A percentile compares a stretch with the other conserved stretches of the same genome.
phyloP scores from a whole-genome alignment of 2,888 invertebrate species.

The Lepidonotus clava region DNA sequence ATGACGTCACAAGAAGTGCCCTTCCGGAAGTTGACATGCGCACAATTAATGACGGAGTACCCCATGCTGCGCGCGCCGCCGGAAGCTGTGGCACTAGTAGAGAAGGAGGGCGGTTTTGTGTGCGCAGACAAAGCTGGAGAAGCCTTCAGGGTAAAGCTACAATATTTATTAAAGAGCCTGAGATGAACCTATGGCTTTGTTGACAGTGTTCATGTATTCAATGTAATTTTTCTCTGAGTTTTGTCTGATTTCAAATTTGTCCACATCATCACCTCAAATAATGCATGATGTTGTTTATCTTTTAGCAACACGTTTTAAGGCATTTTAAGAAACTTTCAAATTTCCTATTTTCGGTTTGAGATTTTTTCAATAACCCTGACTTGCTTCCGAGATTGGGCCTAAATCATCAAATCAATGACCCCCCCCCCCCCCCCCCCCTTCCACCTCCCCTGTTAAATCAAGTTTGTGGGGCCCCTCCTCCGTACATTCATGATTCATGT shows the following conservation, averaged over 20 bases:
- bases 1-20: neutral
- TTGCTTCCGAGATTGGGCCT: too few species aligned
- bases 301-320: too few species aligned
- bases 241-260: neutral
- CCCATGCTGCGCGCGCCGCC: constrained; percentile 18
- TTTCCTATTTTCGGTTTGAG: too few species aligned
- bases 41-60: constrained; percentile 23
- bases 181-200: too few species aligned
- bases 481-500: too few species aligned
- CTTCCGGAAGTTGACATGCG: neutral
- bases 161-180: too few species aligned
- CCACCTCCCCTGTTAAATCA: too few species aligned
- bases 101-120: constrained; percentile 5
- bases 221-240: neutral
- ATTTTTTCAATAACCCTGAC: too few species aligned
- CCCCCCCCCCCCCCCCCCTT: too few species aligned
- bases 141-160: constrained; percentile 34
- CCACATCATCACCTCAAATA: neutral
- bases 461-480: too few species aligned
- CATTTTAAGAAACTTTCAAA: too few species aligned
- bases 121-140: neutral
- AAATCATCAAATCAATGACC: too few species aligned
- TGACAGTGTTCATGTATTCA: neutral
- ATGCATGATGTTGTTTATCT: neutral
- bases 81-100: neutral